Percentiles rank a stretch among this genome's conserved stretches.
Evolutionary conservation across 2,797 vertebrate genomes (phyloP).

Genomic region (Enteromius anoplus): DNA sequence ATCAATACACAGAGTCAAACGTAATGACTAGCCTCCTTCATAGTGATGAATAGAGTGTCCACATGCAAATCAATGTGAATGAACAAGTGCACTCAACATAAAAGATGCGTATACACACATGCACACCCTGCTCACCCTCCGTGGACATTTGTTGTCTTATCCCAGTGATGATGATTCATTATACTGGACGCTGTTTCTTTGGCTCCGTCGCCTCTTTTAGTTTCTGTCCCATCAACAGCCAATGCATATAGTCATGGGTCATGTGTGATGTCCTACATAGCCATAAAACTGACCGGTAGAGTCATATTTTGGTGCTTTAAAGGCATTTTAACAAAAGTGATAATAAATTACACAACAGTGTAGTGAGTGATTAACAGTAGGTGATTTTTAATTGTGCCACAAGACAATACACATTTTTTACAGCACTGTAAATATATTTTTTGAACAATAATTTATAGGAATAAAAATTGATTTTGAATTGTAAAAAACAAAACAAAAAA

Average conservation of each 20-base stretch:
- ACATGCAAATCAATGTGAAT: conserved; percentile 25
- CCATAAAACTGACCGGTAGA: background rate
- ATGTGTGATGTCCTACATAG: background rate
- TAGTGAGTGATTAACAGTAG: background rate
- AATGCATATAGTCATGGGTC: background rate
- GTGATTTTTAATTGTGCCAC: background rate
- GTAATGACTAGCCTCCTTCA: conserved; percentile 51
- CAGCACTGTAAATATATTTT: background rate
- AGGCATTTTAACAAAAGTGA: background rate
- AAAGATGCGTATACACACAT: background rate
- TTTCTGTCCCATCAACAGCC: background rate
- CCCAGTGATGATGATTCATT: conserved; percentile 32
- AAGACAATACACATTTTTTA: background rate
- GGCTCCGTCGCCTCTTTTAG: background rate
- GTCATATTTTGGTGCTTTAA: conserved; percentile 1
- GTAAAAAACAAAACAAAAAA: too few relatives aligned
- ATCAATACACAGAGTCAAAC: conserved; percentile 49
- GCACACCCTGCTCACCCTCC: background rate
- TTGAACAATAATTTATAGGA: background rate
- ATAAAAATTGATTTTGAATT: background rate
- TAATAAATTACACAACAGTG: background rate
- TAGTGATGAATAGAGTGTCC: conserved; percentile 49
- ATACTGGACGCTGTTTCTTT: conserved; percentile 11
- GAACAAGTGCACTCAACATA: conserved; percentile 16
- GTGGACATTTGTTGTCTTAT: conserved; percentile 10